Base-by-base conservation (phyloP, 2,888 invertebrate genomes). In the Julus scandinavius region DNA sequence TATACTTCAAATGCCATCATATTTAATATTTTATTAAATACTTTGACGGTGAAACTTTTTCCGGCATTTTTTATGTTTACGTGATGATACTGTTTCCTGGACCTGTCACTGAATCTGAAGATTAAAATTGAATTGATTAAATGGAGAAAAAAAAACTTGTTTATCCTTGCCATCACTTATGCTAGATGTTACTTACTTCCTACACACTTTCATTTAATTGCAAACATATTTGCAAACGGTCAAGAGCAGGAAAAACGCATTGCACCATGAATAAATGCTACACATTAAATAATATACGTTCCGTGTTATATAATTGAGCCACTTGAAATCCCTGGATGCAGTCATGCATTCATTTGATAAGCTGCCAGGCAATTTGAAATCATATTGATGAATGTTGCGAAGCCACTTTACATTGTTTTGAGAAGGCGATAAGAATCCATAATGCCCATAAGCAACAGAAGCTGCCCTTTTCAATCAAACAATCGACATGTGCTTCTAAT, bases 401-500 rank as follows among this genome's bases (percentile, higher is more conserved):
- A 72, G 72, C 72, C 29, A 13, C 72, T 72, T 72, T 72, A 72
- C 72, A 72, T 72, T 72, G 72, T 72, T 72, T 72, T 9, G 29
- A 72, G 29, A 72, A 9, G 7, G 72, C 72, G 72, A 72, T 72
- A 72, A 72, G 72, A 72, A 29, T 72, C 72, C 72, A 72, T 72
- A 72, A 72, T n/a, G 72, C 29, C 72, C 72, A 29, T 29, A 29
- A 72, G 29, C 72, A 72, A 72, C 72, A 72, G 72, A 72, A 72
- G 72, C 72, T 72, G 72, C 72, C 72, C 63, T 72, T 72, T 72
- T 72, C 72, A 72, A 72, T 72, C 72, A 72, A 72, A 72, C 72
- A 72, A 72, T 72, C 72, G 72, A 29, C 72, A 29, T 72, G 29
- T 72, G 72, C 72, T 11, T 9, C 72, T 72, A 72, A 72, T 72